Conservation (phyloP, 2,113 vertebrate genomes). For the Prinia subflava region DNA sequence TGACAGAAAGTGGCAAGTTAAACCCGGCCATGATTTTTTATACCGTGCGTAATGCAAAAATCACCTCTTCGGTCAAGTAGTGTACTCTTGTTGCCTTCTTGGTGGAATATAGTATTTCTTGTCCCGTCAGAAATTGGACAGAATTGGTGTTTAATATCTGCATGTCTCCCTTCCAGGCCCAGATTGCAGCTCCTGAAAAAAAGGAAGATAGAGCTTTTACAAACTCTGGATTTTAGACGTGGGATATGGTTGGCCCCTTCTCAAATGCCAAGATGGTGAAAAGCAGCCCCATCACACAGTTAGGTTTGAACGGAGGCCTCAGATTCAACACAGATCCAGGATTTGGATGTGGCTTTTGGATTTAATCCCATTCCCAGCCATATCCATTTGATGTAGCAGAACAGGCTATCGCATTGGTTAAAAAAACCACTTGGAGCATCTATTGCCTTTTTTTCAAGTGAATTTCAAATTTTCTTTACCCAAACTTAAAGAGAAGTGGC, state of each 20-base stretch:
- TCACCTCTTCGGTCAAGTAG: constrained; percentile 11
- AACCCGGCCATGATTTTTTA: constrained; percentile 37
- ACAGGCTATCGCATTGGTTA: not conserved
- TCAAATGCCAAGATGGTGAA: not conserved
- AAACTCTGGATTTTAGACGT: not conserved
- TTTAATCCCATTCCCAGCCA: not conserved
- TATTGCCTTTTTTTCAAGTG: not conserved
- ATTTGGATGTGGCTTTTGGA: constrained; percentile 15
- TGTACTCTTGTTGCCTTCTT: not conserved
- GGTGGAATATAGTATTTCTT: not conserved
- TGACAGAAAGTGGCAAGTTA: not conserved
- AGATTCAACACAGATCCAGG: not conserved
- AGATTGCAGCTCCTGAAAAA: not conserved
- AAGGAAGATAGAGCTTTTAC: not conserved
- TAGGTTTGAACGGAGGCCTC: not conserved
- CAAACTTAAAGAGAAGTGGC: constrained; percentile 23
- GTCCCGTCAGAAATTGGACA: not conserved
- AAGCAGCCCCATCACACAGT: not conserved
- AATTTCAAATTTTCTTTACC: constrained; percentile 10
- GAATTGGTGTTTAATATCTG: not conserved
- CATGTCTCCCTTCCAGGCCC: not conserved
- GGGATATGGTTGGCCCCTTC: not conserved
- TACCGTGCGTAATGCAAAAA: not conserved
- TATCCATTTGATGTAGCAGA: not conserved
- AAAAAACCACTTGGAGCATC: not conserved